Evolutionary conservation across 2,888 invertebrate genomes (phyloP), one percentile per base, ranked within the genome.

Genomic region (Elgonia sp.): DNA sequence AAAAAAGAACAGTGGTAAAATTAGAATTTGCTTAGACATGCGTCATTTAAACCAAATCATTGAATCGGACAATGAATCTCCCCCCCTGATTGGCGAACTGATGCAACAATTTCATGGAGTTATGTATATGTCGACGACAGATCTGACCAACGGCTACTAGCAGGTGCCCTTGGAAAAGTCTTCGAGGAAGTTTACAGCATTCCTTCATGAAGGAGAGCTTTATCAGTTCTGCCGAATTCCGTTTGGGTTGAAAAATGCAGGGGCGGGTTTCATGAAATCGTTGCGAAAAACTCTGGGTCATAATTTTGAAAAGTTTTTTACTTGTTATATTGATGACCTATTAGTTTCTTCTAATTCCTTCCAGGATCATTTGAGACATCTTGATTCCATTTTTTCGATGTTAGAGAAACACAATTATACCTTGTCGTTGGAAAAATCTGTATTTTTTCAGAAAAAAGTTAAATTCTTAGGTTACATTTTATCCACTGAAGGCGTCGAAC

Each of bases 301-400:
- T 16, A 60, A 14, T 16, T 75, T 42, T 60, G 50, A 50, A 8
- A 12, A 8, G 14, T 75, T 46, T 57, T 16, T 75, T 0, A 62
- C 16, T 2, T 21, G 16, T 60, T 90, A 88, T 37, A 50, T 87
- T 0, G 89, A 88, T 40, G 87, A 89, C 60, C 21, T 88, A 0
- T 20, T 90, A 0, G 21, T 79, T 50, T 10, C 57, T 0, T 69
- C 50, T 5, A n/a, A 10, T 9, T n/a, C 6, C n/a, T 93, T 92
- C 50, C 87, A 92, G 5, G 83, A 91, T n/a, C 92, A 92, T 77
- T 10, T 91, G 8, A n/a, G 4, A 8, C 20, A 57, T 57, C 1
- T 57, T 8, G 0, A 18, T 16, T n/a, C 16, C 2, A n/a, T 88
- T 83, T 39, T 92, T 80, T 85, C 90, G 37, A 42, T 50, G 10